Evolutionary conservation across 2,113 vertebrate species (phyloP).

Genomic region (Erythrocercus mccallii): DNA sequence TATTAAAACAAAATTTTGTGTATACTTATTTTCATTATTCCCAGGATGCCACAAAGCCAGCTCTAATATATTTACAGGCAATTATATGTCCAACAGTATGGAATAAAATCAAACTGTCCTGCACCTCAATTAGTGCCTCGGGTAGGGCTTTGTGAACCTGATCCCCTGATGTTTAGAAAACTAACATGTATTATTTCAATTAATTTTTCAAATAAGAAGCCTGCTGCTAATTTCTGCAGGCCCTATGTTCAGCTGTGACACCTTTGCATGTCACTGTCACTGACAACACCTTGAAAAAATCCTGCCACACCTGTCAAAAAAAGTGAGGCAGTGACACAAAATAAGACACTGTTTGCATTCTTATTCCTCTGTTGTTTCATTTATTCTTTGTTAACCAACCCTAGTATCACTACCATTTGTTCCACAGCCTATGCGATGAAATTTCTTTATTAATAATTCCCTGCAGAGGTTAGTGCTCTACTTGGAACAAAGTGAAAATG

Average conservation of each 20-base stretch:
- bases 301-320: background rate
- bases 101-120: background rate
- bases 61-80: background rate
- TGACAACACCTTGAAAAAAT: background rate
- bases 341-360: background rate
- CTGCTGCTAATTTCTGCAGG: background rate
- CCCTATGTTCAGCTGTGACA: background rate
- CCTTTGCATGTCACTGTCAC: background rate
- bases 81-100: background rate
- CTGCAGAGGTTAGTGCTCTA: background rate
- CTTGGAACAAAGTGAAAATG: background rate
- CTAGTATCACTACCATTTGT: background rate
- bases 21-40: background rate
- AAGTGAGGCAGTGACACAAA: background rate
- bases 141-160: background rate
- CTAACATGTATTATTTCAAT: background rate
- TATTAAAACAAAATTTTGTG: rapidly evolving
- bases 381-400: background rate
- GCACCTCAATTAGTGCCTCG: background rate
- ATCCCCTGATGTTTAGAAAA: background rate
- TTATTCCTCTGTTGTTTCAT: background rate
- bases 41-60: background rate
- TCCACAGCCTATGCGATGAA: background rate
- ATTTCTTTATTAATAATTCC: background rate
- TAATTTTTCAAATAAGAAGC: background rate